Evolutionary conservation across 1,140 invertebrate genomes (phyloP), one percentile per base, ranked within the genome.

Genomic region (Drosophila kurseongensis): DNA sequence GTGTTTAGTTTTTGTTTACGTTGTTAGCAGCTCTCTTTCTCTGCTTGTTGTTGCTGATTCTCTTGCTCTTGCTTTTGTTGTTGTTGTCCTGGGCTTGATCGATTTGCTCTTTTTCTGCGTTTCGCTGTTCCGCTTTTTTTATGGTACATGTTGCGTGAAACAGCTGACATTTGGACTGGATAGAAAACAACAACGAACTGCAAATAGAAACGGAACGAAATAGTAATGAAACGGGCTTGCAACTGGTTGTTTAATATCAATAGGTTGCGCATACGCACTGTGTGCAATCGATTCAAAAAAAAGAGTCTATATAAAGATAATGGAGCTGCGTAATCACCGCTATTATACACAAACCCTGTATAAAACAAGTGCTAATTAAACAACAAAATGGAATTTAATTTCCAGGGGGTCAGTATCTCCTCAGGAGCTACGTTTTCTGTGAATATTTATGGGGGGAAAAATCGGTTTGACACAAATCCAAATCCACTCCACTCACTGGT

Each of bases 61-160:
- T 41, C 44, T 27, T 65, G 35, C 18, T 47, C 45, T 42, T 62
- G 72, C 35, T 40, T 29, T 42, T 67, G 54, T 16, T 81, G 41
- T 47, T 74, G 47, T 54, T 83, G 71, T 85, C 79, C 79, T 83
- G 75, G 47, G 38, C 59, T 83, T 14, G 63, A 75, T 81, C 83
- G 67, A 68, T 68, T 78, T 52, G 83, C 84, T 88, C 83, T 88
- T 86, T 88, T 86, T 88, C 83, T 82, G 50, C 83, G 69, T 79
- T 88, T 86, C 14, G 76, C 83, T 83, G 79, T 83, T 58, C 75
- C 63, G 75, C 83, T 83, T 83, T 83, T 86, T 83, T 83, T 86
- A 83, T 83, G 80, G 75, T 82, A 88, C 83, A 86, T 86, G 83
- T 86, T 86, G 83, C 83, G 59, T 68, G 76, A 73, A 86, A 88